Conservation (phyloP, 1,140 invertebrate species). For the Euura saliciscinereae region DNA sequence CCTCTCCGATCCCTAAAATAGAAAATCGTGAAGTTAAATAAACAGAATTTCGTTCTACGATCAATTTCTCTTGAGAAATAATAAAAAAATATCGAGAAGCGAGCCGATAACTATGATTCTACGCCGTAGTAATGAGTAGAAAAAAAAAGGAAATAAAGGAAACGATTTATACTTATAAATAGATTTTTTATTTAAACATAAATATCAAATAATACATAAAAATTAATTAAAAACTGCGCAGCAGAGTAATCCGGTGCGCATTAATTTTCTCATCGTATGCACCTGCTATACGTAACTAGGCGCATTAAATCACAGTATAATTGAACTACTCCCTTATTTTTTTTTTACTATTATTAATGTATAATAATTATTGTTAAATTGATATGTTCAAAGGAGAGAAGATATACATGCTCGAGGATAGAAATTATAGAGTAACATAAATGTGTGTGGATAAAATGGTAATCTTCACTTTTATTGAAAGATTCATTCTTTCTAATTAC, state of each 20-base stretch:
- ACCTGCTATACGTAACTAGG: not conserved
- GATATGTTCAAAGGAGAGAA: not conserved
- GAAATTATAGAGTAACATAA: not conserved
- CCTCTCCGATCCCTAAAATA: conserved; percentile 34
- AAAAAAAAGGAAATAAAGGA: conserved; percentile 12
- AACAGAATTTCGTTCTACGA: not conserved
- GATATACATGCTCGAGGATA: not conserved
- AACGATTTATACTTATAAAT: conserved; percentile 28
- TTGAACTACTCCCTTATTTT: not conserved
- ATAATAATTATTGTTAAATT: not conserved
- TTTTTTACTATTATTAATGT: not conserved
- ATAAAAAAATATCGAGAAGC: not conserved
- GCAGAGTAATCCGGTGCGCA: no score
- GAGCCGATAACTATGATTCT: no score
- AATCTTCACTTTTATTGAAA: not conserved
- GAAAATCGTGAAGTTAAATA: conserved; percentile 2
- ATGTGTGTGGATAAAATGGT: not conserved
- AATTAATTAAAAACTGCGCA: not conserved
- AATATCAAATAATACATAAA: conserved; percentile 25
- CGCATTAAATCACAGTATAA: not conserved
- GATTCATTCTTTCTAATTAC: not conserved
- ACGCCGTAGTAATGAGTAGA: not conserved
- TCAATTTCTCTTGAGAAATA: not conserved
- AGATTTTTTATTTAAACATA: conserved; percentile 26
- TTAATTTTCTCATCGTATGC: no score